These are phyloP conservation scores for Temnothorax unifasciatus DNA, from an alignment of 2,888 invertebrate species.

Conservation along the genomic window DNA sequence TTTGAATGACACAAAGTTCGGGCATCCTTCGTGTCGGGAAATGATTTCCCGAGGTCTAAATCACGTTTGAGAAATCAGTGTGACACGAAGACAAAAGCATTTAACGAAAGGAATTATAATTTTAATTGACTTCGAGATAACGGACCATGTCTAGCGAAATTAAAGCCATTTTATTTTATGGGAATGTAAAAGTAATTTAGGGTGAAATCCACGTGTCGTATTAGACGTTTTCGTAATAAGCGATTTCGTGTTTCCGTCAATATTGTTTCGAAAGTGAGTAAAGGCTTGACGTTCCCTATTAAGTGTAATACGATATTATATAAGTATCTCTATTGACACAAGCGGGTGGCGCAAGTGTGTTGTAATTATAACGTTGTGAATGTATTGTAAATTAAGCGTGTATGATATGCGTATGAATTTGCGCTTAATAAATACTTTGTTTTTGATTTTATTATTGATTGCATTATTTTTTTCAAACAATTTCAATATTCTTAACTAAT, in stretches of 20 bases:
- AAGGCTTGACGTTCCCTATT: background rate
- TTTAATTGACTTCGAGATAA: background rate
- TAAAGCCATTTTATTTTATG: constrained; percentile 45
- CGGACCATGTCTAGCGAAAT: background rate
- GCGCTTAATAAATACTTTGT: constrained; percentile 70
- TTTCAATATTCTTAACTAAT: background rate
- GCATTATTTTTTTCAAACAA: background rate
- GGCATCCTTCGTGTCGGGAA: background rate
- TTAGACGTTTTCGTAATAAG: background rate
- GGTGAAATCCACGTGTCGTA: background rate
- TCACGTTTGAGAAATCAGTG: background rate
- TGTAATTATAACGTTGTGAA: constrained; percentile 56
- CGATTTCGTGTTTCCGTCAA: background rate
- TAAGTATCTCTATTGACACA: constrained; percentile 43
- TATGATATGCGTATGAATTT: constrained; percentile 68
- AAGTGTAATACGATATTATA: constrained; percentile 5
- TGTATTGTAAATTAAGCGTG: constrained; percentile 69
- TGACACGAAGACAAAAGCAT: background rate
- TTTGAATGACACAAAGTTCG: constrained; percentile 75
- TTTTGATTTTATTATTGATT: constrained; percentile 25
- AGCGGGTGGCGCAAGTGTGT: constrained; percentile 26
- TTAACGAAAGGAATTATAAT: background rate
- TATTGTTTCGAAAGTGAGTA: background rate
- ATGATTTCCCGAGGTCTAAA: background rate
- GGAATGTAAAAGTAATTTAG: constrained; percentile 32